Conservation (phyloP, 2,888 invertebrate genomes). For the Torymus aiolomorphi region DNA sequence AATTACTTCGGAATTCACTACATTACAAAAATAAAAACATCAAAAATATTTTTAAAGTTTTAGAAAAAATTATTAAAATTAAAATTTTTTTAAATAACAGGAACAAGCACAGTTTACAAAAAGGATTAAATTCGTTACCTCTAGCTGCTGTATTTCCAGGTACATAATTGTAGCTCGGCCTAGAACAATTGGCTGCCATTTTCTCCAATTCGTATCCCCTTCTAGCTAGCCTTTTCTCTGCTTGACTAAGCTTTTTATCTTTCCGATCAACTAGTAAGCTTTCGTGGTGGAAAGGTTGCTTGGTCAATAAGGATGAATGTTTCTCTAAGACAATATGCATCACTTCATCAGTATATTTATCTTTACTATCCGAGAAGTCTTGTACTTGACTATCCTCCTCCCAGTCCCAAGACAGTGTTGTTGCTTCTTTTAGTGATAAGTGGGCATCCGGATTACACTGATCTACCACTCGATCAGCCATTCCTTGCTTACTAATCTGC, state of each 20-base stretch:
- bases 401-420: slow-evolving; percentile 92
- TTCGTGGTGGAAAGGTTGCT: slow-evolving; percentile 96
- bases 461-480: slow-evolving; percentile 98
- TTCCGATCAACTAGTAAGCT: slow-evolving; percentile 95
- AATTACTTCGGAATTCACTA: background rate
- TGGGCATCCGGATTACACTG: slow-evolving; percentile 98
- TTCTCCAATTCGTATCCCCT: slow-evolving; percentile 96
- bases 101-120: slow-evolving; percentile 10
- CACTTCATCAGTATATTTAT: slow-evolving; percentile 88
- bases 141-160: slow-evolving; percentile 74
- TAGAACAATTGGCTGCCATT: slow-evolving; percentile 83
- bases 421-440: slow-evolving; percentile 91
- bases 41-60: background rate
- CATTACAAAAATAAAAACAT: slow-evolving; percentile 12
- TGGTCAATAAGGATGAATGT: slow-evolving; percentile 82
- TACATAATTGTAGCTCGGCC: slow-evolving; percentile 77
- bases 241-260: slow-evolving; percentile 94
- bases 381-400: slow-evolving; percentile 88
- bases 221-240: slow-evolving; percentile 94
- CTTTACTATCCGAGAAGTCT: slow-evolving; percentile 84
- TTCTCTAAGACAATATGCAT: slow-evolving; percentile 82
- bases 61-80: too few species aligned
- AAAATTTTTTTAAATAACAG: too few species aligned
- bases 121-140: slow-evolving; percentile 62
- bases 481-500: slow-evolving; percentile 98